Evolutionary conservation across 2,113 vertebrate genomes (phyloP), one percentile per base, ranked within the genome.

Genomic region (Camelus bactrianus): DNA sequence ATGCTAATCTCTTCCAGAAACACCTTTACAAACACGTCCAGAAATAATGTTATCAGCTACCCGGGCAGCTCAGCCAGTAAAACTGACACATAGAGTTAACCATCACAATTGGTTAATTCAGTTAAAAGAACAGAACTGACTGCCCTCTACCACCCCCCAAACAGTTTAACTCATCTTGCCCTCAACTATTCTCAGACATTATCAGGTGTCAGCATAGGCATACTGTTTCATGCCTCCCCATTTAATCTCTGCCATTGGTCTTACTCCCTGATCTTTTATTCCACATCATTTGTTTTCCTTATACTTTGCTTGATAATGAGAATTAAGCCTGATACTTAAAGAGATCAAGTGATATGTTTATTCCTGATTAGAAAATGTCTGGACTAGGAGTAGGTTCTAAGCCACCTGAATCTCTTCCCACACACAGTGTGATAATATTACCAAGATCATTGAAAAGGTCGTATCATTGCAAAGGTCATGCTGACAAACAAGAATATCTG

Each of bases 161-260:
- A 3, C 12, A 42, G 2, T 64, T 96, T 94, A 10, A 1, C 11
- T 70, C 38, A 16, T 35, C 32, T 88, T 65, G 8, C 83, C 13
- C 11, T 28, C 30, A 46, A 35, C 7, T 89, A 42, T 5, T 42
- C 19, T 54, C 38, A 58, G 50, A 58, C 2, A 32, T 30, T 48
- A 24, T 16, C 35, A 28, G 12, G 3, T 65, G 0, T 69, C 65
- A 60, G 48, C 6, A 60, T 6, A 67, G 48, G 6, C 17, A 81
- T 3, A 46, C 2, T 24, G 1, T 38, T 69, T 22, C 4, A 28
- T 3, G 1, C 0, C 5, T 38, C 17, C 16, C 8, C 35, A 70
- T 76, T 91, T 24, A 83, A 84, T 65, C 58, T 75, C 26, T 93
- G 22, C 7, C 16, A 62, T 46, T 65, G n/a, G 3, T 26, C 4